Evolutionary conservation across 2,113 vertebrate genomes (phyloP), one percentile per base, ranked within the genome.

Genomic region (Protomyctophum bolini): DNA sequence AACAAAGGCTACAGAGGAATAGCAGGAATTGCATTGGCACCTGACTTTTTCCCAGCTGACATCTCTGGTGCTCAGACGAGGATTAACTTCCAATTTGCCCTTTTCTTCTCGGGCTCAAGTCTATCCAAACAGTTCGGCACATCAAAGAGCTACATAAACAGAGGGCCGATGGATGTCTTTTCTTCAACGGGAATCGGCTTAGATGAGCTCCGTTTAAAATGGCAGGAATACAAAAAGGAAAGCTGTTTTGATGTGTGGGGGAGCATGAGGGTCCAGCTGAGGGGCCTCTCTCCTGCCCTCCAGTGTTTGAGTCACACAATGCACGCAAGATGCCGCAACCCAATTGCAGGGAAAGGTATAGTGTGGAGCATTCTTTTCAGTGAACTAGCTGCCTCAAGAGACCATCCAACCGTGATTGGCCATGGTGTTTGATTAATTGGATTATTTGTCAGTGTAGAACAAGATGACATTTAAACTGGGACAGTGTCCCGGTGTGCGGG

Each of bases 41-140:
- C 89, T 87, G 91, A 90, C 86, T 89, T 82, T 83, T 85, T 90
- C 86, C 21, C 86, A 89, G 81, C 87, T 89, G 89, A 89, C 89
- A 87, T 91, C 88, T 86, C 86, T 76, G 90, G 84, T 83, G 64
- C 85, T 82, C 87, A 85, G 82, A 87, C 86, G 14, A 75, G 89
- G 91, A 93, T 93, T 93, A 92, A 63, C 79, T 62, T 88, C 87
- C 86, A 93, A 87, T 92, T 90, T 87, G 90, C 77, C 75, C 69
- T 77, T 90, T 86, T 92, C 87, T 91, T 90, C 86, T 75, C 79
- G 84, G 85, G 91, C 87, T 93, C 91, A 85, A 60, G 52, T 59
- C 91, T 90, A 76, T 89, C 79, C 86, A 85, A 92, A 92, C 90
- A 90, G 78, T 76, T 75, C 70, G 72, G 73, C 75, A 77, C 92